phyloP scores from a whole-genome alignment of 2,797 vertebrate species.

The Rhinoraja longicauda region DNA sequence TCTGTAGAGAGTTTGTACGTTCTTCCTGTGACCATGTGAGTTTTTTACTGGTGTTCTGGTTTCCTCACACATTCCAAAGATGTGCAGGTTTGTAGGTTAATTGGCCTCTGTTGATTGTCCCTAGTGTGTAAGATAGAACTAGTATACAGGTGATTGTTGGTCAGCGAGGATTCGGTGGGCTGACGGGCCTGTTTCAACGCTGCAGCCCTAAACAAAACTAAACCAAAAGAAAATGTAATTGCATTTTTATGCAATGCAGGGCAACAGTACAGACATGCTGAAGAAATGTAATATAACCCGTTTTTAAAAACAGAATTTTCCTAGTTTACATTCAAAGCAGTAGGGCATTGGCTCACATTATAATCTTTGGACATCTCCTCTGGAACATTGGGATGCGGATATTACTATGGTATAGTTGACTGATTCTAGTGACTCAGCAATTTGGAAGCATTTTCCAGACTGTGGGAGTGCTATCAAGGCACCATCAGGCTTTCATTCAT shows the following conservation, averaged over 20 bases:
- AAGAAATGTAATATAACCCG: not conserved
- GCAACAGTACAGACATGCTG: not conserved
- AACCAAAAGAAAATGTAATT: not conserved
- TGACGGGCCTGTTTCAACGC: too few relatives aligned
- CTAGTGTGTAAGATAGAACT: too few relatives aligned
- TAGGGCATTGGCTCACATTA: not conserved
- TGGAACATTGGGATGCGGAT: not conserved
- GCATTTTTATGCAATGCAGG: not conserved
- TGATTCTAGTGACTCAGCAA: conserved; percentile 7
- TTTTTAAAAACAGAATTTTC: not conserved
- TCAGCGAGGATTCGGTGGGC: too few relatives aligned
- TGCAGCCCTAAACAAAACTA: too few relatives aligned
- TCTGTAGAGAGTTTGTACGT: too few relatives aligned
- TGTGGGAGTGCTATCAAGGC: not conserved
- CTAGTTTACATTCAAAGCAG: not conserved
- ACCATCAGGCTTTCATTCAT: not conserved
- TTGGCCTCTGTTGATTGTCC: too few relatives aligned
- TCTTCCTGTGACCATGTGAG: too few relatives aligned
- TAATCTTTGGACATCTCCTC: not conserved
- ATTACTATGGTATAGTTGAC: not conserved
- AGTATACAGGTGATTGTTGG: too few relatives aligned
- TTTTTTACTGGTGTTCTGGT: too few relatives aligned
- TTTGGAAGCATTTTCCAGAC: not conserved
- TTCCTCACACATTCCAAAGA: too few relatives aligned
- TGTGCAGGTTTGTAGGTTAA: too few relatives aligned